A percentile compares a stretch with the other conserved stretches of the same genome.
Conservation (phyloP, 1,140 invertebrate genomes). For the Anastatus disparis region DNA sequence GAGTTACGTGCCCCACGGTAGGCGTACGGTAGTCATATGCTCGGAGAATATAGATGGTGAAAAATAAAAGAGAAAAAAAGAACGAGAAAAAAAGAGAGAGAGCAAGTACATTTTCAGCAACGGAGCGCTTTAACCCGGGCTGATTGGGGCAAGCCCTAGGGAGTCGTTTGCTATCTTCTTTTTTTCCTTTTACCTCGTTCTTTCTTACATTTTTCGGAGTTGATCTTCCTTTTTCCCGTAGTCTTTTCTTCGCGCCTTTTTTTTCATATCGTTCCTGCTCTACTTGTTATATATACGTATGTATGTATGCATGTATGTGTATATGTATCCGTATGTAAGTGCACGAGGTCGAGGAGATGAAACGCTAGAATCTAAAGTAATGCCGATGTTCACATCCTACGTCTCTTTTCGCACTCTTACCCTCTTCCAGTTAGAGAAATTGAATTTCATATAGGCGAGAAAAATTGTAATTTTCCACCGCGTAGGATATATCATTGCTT, state of each 20-base stretch:
- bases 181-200: constrained; percentile 33
- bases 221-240: constrained; percentile 31
- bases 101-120: constrained; percentile 48
- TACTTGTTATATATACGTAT: too few species aligned
- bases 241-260: constrained; percentile 35
- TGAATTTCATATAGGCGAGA: constrained; percentile 50
- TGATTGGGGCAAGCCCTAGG: constrained; percentile 59
- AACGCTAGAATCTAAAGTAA: constrained; percentile 17
- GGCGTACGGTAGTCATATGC: too few species aligned
- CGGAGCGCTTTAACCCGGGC: constrained; percentile 47
- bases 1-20: too few species aligned
- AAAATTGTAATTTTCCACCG: constrained; percentile 53
- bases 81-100: too few species aligned
- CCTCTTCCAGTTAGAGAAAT: constrained; percentile 43
- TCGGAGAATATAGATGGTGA: too few species aligned
- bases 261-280: background rate
- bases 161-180: constrained; percentile 57
- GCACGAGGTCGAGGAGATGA: constrained; percentile 12
- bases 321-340: background rate
- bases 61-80: too few species aligned
- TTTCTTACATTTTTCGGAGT: too few species aligned
- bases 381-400: too few species aligned
- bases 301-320: background rate
- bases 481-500: too few species aligned
- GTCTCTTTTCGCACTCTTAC: background rate